These are phyloP conservation scores for Lamellibrachia luymesi DNA, from an alignment of 1,140 invertebrate species.

Conservation along the genomic window DNA sequence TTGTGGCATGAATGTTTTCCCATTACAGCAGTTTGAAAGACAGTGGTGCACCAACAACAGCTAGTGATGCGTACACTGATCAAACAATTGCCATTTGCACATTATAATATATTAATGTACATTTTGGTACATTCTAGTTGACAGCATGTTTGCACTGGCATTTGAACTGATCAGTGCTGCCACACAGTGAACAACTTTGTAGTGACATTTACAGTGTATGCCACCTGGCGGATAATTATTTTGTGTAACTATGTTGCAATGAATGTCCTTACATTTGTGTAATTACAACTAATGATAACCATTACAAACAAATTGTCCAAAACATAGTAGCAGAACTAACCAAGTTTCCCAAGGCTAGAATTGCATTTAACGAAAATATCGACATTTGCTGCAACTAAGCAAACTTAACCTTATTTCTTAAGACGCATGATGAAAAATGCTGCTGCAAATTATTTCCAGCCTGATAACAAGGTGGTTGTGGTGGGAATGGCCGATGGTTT, in stretches of 20 bases:
- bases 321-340: neutral
- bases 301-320: neutral
- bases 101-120: neutral
- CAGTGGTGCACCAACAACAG: neutral
- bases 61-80: neutral
- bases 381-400: neutral
- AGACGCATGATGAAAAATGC: neutral
- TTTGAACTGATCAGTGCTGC: neutral
- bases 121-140: neutral
- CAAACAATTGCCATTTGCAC: neutral
- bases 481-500: slow-evolving; percentile 91
- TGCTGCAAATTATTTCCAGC: slow-evolving; percentile 52
- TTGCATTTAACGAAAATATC: neutral
- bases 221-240: neutral
- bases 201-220: neutral
- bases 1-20: neutral
- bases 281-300: neutral
- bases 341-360: neutral
- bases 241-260: neutral
- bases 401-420: neutral
- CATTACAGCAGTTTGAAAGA: neutral
- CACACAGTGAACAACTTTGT: neutral
- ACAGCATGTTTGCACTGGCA: neutral
- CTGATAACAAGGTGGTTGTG: slow-evolving; percentile 79
- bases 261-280: neutral